Evolutionary conservation across 2,888 invertebrate genomes (phyloP), one percentile per base, ranked within the genome.

Genomic region (Choreutis nemorana): DNA sequence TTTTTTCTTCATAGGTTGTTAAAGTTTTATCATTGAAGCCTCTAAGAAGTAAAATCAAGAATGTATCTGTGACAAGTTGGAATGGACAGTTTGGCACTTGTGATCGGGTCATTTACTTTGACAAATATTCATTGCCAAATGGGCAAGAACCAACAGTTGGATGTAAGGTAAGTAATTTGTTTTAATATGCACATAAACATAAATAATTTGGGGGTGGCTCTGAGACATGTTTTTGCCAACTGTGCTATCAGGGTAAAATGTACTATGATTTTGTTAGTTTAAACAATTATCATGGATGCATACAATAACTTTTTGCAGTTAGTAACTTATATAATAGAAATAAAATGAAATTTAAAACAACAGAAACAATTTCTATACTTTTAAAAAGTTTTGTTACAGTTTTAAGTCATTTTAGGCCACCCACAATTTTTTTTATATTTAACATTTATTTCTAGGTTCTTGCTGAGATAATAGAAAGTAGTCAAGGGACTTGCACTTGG

Each of bases 381-480:
- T n/a, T n/a, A n/a, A n/a, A n/a, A n/a, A n/a, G n/a, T n/a, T n/a
- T n/a, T n/a, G n/a, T n/a, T n/a, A n/a, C n/a, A n/a, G n/a, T n/a
- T n/a, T n/a, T n/a, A n/a, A n/a, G n/a, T n/a, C n/a, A n/a, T n/a
- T n/a, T n/a, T n/a, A n/a, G n/a, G n/a, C n/a, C n/a, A n/a, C n/a
- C 5, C 18, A 18, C 9, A 23, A 10, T n/a, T 23, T 23, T 9
- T 10, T 23, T 23, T 8, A 23, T n/a, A n/a, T n/a, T 23, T 9
- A 9, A 23, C 8, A n/a, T 23, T 31, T 31, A 42, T n/a, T 54
- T 56, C 29, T 51, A 80, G 79, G 71, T 88, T 2, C 52, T 80
- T 31, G 81, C 82, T 3, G 87, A 90, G 52, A 81, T 85, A 2
- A 87, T 91, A 43, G 91, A 91, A 64, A 90, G 89, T 55, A 83